Evolutionary conservation across 2,797 vertebrate genomes (phyloP).

Genomic region (Periophthalmus magnuspinnatus): DNA sequence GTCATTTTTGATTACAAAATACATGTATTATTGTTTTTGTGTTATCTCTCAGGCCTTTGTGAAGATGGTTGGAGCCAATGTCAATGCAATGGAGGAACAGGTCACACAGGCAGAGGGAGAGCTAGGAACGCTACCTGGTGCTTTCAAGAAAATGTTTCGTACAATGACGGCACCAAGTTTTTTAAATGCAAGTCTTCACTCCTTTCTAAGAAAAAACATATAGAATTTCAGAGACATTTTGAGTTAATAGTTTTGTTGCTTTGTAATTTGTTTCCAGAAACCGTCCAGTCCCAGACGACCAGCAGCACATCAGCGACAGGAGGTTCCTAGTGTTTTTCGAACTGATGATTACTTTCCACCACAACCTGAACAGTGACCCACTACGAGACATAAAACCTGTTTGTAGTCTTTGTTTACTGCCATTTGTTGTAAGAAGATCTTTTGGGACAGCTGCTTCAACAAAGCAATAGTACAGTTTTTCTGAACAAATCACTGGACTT

Average conservation of each 20-base stretch:
- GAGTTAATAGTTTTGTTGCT: background rate
- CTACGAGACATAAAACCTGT: slow-evolving; percentile 26
- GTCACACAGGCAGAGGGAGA: slow-evolving; percentile 90
- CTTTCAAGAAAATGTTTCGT: slow-evolving; percentile 89
- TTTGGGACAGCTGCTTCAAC: slow-evolving; percentile 56
- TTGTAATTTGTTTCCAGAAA: slow-evolving; percentile 69
- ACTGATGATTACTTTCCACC: slow-evolving; percentile 91
- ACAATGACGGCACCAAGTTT: slow-evolving; percentile 87
- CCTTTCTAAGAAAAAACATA: background rate
- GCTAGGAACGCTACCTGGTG: slow-evolving; percentile 82
- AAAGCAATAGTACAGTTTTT: slow-evolving; percentile 73
- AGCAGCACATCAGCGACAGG: slow-evolving; percentile 71
- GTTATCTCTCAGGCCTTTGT: slow-evolving; percentile 82
- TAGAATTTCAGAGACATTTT: background rate
- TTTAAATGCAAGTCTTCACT: slow-evolving; percentile 76
- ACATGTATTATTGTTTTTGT: background rate
- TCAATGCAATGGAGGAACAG: slow-evolving; percentile 88
- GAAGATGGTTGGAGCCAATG: slow-evolving; percentile 84
- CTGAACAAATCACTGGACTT: slow-evolving; percentile 53
- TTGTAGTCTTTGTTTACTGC: slow-evolving; percentile 62
- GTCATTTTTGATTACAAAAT: too few relatives aligned
- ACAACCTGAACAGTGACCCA: slow-evolving; percentile 71
- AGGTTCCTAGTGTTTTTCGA: slow-evolving; percentile 86
- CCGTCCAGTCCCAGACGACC: slow-evolving; percentile 78
- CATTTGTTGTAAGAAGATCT: slow-evolving; percentile 52